phyloP scores from a whole-genome alignment of 2,888 invertebrate genomes.

The Rhorus exstirpatorius region DNA sequence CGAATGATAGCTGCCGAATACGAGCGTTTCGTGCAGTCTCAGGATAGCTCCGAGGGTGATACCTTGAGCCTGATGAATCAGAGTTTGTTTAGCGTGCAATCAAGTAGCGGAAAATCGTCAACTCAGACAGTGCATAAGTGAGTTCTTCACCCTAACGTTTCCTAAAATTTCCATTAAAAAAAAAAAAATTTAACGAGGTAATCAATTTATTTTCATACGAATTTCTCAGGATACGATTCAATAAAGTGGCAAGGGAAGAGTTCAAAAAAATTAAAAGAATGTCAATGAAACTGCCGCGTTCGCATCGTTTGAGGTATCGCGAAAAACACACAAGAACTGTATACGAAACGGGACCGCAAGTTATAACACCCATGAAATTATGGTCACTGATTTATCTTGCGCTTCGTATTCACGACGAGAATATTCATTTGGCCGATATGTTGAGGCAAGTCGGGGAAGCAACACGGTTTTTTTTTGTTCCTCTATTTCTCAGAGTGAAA shows the following conservation, averaged over 20 bases:
- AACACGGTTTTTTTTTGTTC: conserved; percentile 78
- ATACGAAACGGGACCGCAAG: conserved; percentile 78
- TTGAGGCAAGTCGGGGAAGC: conserved; percentile 86
- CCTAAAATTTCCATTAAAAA: background rate
- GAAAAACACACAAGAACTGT: conserved; percentile 73
- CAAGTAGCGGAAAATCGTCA: conserved; percentile 76
- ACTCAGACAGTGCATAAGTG: conserved; percentile 53
- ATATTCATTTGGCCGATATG: conserved; percentile 90
- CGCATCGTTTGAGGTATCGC: conserved; percentile 71
- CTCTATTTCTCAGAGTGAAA: conserved; percentile 86
- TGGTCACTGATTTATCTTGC: conserved; percentile 89
- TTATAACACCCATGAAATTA: conserved; percentile 83
- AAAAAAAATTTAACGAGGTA: too few relatives aligned
- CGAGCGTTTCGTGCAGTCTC: conserved; percentile 79
- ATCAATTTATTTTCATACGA: background rate
- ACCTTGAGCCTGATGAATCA: conserved; percentile 82
- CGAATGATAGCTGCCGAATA: conserved; percentile 82
- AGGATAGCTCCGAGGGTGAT: conserved; percentile 84
- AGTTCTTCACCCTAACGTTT: conserved; percentile 1
- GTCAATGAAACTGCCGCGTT: conserved; percentile 72
- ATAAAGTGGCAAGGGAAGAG: conserved; percentile 77
- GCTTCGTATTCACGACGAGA: conserved; percentile 89
- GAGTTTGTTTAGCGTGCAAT: conserved; percentile 76
- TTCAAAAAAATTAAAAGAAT: conserved; percentile 66
- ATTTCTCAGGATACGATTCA: conserved; percentile 76